A percentile compares a stretch with the other conserved stretches of the same genome.
These are phyloP conservation scores for Megalurothrips usitatus DNA, from an alignment of 2,888 invertebrate genomes.

Conservation along the genomic window DNA sequence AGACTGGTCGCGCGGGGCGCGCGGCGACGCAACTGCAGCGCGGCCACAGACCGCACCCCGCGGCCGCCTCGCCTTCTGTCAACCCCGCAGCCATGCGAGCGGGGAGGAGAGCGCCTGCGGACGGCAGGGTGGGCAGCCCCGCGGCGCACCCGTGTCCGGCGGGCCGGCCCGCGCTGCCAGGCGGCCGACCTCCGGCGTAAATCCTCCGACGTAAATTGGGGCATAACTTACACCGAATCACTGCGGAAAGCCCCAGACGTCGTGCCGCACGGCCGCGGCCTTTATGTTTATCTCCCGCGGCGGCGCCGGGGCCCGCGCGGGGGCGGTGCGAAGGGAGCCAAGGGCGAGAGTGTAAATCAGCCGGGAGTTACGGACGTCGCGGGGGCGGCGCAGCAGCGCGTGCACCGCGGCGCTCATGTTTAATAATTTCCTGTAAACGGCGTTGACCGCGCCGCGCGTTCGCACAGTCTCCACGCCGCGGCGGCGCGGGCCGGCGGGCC, in stretches of 20 bases:
- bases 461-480: too few relatives aligned
- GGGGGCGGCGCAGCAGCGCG: too few relatives aligned
- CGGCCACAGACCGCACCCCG: not conserved
- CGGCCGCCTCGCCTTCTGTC: not conserved
- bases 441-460: too few relatives aligned
- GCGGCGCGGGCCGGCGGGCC: too few relatives aligned
- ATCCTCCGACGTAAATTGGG: not conserved
- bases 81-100: not conserved
- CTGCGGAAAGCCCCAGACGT: not conserved
- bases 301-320: not conserved
- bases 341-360: too few relatives aligned
- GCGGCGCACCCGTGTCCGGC: not conserved
- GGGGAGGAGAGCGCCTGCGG: not conserved
- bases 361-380: too few relatives aligned
- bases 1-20: not conserved
- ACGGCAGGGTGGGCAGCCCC: not conserved
- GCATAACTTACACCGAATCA: not conserved
- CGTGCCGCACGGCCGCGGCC: not conserved
- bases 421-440: too few relatives aligned
- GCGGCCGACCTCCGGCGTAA: too few relatives aligned
- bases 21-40: not conserved
- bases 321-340: too few relatives aligned
- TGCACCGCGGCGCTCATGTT: too few relatives aligned
- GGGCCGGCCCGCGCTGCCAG: not conserved
- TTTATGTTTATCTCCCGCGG: not conserved